Evolutionary conservation across 2,888 invertebrate genomes (phyloP), one percentile per base, ranked within the genome.

Genomic region (Balanococcus diminutus): DNA sequence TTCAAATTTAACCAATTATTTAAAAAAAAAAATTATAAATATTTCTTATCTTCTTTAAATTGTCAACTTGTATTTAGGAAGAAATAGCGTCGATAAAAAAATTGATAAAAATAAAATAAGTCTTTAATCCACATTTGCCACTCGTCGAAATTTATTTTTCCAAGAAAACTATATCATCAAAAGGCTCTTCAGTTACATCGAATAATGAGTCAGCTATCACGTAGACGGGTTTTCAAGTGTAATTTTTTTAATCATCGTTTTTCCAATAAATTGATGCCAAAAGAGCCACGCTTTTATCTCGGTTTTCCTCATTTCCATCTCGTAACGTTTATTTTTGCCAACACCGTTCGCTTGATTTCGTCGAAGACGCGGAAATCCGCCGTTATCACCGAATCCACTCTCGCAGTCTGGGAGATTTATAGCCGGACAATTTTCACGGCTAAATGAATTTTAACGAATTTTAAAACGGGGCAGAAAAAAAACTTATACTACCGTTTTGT

Each of bases 381-480:
- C 56, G 56, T 56, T 56, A 56, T 56, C 56, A 28, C 67, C 11
- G 67, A 28, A 16, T 28, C 25, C 28, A 28, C 67, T 67, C 67
- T 67, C 67, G 67, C 67, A 31, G 67, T 28, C 67, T 67, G 67
- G 22, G 3, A 31, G 25, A 25, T 67, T 67, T 67, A 67, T 67
- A 25, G 25, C 28, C 67, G 67, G 67, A 31, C 67, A 31, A 67
- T 28, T 67, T 67, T 67, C 67, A 67, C 67, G 67, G 67, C 28
- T 67, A 67, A 67, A 67, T 28, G 67, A 67, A 67, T 67, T 56
- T 56, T 56, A 22, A 67, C 28, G 67, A 67, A 67, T 67, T 67
- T 22, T 25, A 1, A 14, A 67, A 67, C 14, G 14, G 67, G 2
- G 14, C 28, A 67, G 28, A 67, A 67, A 51, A 61, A 28, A 56